Percentiles rank a stretch among this genome's conserved stretches.
Evolutionary conservation across 1,140 invertebrate genomes (phyloP).

Genomic region (Andrena cerasifolii): DNA sequence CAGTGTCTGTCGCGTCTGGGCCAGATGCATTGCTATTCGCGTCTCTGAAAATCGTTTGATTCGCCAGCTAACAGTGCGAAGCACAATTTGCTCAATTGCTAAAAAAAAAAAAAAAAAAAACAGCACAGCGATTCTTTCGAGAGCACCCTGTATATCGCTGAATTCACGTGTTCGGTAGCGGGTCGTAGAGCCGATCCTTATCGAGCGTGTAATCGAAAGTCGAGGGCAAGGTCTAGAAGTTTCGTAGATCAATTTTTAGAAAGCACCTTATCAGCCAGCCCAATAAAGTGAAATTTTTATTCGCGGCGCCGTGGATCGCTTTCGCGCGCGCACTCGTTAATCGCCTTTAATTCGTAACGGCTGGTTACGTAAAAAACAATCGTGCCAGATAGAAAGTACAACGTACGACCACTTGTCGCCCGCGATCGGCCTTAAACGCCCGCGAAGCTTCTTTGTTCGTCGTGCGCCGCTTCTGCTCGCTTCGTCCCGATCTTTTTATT

Average conservation of each 20-base stretch:
- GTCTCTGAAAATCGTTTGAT: too few species aligned
- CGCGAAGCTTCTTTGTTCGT: constrained; percentile 41
- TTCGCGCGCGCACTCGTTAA: constrained; percentile 49
- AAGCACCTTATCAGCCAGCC: constrained; percentile 40
- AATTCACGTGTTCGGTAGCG: not conserved
- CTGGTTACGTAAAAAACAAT: constrained; percentile 72
- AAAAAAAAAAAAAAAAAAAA: too few species aligned
- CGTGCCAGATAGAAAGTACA: constrained; percentile 38
- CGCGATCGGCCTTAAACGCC: constrained; percentile 18
- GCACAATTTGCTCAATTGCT: too few species aligned
- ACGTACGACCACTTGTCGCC: constrained; percentile 48
- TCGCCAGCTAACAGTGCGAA: too few species aligned
- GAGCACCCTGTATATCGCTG: too few species aligned
- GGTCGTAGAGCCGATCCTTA: constrained; percentile 5
- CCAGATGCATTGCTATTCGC: too few species aligned
- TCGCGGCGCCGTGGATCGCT: constrained; percentile 16
- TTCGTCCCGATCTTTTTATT: constrained; percentile 37
- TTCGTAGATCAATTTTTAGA: constrained; percentile 37
- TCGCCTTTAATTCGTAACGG: constrained; percentile 67
- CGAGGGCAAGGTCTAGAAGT: constrained; percentile 23
- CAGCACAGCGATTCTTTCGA: too few species aligned
- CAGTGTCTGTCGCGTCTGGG: not conserved
- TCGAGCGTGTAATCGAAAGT: not conserved
- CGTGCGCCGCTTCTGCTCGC: constrained; percentile 11
- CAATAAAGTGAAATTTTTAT: constrained; percentile 70